Evolutionary conservation across 2,888 invertebrate genomes (phyloP).

Genomic region (Catocala fraxini): DNA sequence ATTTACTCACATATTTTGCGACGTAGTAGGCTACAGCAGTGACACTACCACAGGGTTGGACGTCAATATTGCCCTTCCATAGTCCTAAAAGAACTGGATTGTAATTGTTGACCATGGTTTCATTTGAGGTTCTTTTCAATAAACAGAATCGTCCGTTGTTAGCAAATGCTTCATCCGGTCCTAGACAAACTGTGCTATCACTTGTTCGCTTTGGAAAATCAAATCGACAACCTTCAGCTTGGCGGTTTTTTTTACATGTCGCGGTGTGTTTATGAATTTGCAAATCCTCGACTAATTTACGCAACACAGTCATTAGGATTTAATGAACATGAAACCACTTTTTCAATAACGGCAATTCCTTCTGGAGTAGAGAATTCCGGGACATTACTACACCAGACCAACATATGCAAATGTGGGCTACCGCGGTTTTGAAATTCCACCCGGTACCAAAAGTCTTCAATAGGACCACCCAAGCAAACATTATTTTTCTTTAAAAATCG

Average conservation of each 20-base stretch:
- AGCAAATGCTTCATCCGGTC: slow-evolving; percentile 49
- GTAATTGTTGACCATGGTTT: slow-evolving; percentile 57
- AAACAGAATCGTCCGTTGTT: slow-evolving; percentile 57
- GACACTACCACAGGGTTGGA: slow-evolving; percentile 59
- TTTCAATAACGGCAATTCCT: slow-evolving; percentile 39
- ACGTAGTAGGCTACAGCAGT: slow-evolving; percentile 58
- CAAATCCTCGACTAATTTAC: slow-evolving; percentile 15
- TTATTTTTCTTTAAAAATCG: slow-evolving; percentile 6
- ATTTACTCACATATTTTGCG: slow-evolving; percentile 54
- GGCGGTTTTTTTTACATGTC: slow-evolving; percentile 44
- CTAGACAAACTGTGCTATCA: slow-evolving; percentile 38
- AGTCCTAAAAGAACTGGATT: slow-evolving; percentile 46
- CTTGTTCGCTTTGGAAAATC: slow-evolving; percentile 41
- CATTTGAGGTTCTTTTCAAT: slow-evolving; percentile 46
- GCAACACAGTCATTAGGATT: not conserved
- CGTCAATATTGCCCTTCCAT: slow-evolving; percentile 60
- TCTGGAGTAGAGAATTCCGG: slow-evolving; percentile 37
- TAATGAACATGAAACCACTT: slow-evolving; percentile 49
- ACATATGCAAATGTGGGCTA: slow-evolving; percentile 46
- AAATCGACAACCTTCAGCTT: slow-evolving; percentile 38
- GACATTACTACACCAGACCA: slow-evolving; percentile 48
- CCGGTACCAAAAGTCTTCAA: slow-evolving; percentile 9
- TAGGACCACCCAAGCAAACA: slow-evolving; percentile 5
- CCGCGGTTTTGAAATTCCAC: slow-evolving; percentile 9
- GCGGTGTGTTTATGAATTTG: slow-evolving; percentile 48